phyloP scores from a whole-genome alignment of 2,113 vertebrate species.

The Seriola dumerili region DNA sequence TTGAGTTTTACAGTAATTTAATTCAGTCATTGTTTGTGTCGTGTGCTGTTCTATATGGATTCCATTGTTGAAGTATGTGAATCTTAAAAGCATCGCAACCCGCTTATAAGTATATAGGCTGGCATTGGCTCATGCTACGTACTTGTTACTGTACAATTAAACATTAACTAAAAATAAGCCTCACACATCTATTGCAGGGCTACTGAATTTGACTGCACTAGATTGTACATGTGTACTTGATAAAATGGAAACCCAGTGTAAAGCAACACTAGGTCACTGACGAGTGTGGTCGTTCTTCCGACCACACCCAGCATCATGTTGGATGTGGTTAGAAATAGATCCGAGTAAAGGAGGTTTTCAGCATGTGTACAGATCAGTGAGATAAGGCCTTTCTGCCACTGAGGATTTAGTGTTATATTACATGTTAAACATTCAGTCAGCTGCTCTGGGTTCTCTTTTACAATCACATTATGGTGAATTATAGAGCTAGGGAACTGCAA shows the following conservation, averaged over 20 bases:
- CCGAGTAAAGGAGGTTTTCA: not conserved
- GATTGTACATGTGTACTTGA: not conserved
- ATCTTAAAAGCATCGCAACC: too few species aligned
- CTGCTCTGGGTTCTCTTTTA: not conserved
- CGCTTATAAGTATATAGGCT: too few species aligned
- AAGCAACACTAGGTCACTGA: not conserved
- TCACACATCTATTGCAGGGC: not conserved
- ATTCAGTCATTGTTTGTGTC: too few species aligned
- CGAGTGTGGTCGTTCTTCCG: not conserved
- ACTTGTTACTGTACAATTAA: too few species aligned
- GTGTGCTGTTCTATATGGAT: too few species aligned
- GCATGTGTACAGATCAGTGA: not conserved
- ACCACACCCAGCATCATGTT: not conserved
- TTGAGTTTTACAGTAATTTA: too few species aligned
- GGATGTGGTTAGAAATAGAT: constrained; percentile 7
- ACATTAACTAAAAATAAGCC: not conserved
- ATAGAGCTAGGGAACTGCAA: not conserved
- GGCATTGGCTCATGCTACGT: too few species aligned
- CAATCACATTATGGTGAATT: not conserved
- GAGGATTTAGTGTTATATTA: not conserved
- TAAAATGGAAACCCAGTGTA: not conserved
- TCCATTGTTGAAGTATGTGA: too few species aligned
- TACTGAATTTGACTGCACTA: not conserved
- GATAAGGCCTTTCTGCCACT: not conserved
- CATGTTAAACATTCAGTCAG: not conserved